Conservation (phyloP, 2,888 invertebrate genomes). For the Pristionchus arcanus region DNA sequence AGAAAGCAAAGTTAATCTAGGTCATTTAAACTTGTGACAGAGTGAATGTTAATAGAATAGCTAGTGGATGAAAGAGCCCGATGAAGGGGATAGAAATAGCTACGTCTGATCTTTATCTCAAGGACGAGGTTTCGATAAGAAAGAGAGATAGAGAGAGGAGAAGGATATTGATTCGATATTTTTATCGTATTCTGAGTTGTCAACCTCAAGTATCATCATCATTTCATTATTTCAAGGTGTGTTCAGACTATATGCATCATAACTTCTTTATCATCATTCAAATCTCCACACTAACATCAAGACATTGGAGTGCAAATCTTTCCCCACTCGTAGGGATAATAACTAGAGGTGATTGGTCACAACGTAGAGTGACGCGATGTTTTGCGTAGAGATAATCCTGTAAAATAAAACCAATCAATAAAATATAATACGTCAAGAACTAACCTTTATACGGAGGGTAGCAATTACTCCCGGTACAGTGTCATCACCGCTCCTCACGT, state of each 20-base stretch:
- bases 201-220: neutral
- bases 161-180: too few relatives aligned
- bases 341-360: neutral
- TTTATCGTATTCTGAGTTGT: too few relatives aligned
- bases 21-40: too few relatives aligned
- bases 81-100: too few relatives aligned
- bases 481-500: neutral
- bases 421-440: neutral
- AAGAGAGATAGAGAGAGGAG: too few relatives aligned
- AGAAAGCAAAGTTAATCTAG: too few relatives aligned
- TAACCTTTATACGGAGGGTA: neutral
- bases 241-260: neutral
- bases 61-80: too few relatives aligned
- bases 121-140: too few relatives aligned
- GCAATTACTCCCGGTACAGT: neutral
- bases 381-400: conserved; percentile 8
- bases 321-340: neutral
- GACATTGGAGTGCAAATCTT: conserved; percentile 2
- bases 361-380: neutral
- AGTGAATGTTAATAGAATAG: too few relatives aligned
- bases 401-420: too few relatives aligned
- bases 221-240: neutral
- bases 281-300: neutral
- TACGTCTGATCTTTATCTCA: too few relatives aligned
- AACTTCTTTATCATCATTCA: neutral